Evolutionary conservation across 2,113 vertebrate species (phyloP), one percentile per base, ranked within the genome.

Genomic region (Pelusios castaneus): DNA sequence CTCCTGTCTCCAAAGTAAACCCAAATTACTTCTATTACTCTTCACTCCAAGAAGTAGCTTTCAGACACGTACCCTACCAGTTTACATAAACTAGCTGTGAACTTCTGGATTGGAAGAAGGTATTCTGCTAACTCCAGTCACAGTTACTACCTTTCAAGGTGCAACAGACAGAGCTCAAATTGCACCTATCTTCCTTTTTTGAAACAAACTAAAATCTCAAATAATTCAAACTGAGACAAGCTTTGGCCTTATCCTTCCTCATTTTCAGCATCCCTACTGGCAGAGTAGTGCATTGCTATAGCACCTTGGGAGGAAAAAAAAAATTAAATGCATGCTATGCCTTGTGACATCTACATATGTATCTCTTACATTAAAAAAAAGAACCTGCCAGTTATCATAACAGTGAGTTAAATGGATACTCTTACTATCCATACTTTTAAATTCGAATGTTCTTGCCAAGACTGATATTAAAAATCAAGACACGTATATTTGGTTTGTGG

Each of bases 1-100:
- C 87, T 95, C 94, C 97, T 97, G 94, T 95, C 97, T 97, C 93
- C 95, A 92, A 97, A 98, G 95, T 82, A 87, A 91, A 92, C 91
- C 94, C 96, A 95, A 96, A 94, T 91, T 87, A 92, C 84, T 95
- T 97, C 91, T 91, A 17, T 91, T 89, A 91, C 87, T 95, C 92
- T 75, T 55, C 96, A 93, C 95, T 94, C 97, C 88, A 91, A 97
- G 60, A 49, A 93, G 85, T 89, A 96, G 96, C 82, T 96, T 91
- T 90, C 27, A 82, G 56, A 85, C 97, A 95, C 91, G 94, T 95
- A 86, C 90, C 77, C 45, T 43, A 82, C 2, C 51, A 95, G 88
- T 88, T 96, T 93, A 84, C 82, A 56, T 55, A 97, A 91, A 91
- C 94, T 95, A 92, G 89, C 84, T 94, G 70, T 80, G 81, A 96